phyloP scores from a whole-genome alignment of 2,888 invertebrate species.

The Nephrotoma flavescens region DNA sequence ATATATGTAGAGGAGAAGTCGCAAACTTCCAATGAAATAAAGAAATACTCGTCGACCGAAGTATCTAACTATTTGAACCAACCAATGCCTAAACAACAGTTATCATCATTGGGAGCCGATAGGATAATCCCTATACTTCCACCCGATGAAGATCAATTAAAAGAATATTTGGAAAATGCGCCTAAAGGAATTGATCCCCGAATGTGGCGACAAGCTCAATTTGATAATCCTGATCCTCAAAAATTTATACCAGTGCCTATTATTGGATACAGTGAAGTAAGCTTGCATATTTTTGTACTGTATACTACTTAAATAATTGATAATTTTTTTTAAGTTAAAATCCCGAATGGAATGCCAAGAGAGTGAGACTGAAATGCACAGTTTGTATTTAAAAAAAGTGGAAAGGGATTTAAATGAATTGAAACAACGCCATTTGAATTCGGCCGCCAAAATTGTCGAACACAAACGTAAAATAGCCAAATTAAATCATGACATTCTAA shows the following conservation, averaged over 20 bases:
- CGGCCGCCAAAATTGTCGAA: conserved; percentile 67
- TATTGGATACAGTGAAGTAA: conserved; percentile 67
- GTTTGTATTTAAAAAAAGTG: conserved; percentile 64
- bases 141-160: conserved; percentile 62
- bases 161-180: conserved; percentile 81
- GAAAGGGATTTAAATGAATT: conserved; percentile 61
- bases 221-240: conserved; percentile 86
- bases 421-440: conserved; percentile 66
- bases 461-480: conserved; percentile 66
- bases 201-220: conserved; percentile 91
- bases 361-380: conserved; percentile 68
- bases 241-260: conserved; percentile 88
- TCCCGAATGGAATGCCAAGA: conserved; percentile 73
- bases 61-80: conserved; percentile 55
- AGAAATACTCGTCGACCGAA: conserved; percentile 59
- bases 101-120: conserved; percentile 55
- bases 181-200: conserved; percentile 80
- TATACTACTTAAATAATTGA: not conserved
- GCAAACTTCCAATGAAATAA: conserved; percentile 41
- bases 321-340: conserved; percentile 35
- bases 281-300: not conserved
- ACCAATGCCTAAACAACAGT: conserved; percentile 51
- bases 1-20: conserved; percentile 59
- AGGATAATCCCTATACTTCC: conserved; percentile 57
- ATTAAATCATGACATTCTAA: conserved; percentile 68